Evolutionary conservation across 2,888 invertebrate genomes (phyloP).

Genomic region (Lobophora halterata): DNA sequence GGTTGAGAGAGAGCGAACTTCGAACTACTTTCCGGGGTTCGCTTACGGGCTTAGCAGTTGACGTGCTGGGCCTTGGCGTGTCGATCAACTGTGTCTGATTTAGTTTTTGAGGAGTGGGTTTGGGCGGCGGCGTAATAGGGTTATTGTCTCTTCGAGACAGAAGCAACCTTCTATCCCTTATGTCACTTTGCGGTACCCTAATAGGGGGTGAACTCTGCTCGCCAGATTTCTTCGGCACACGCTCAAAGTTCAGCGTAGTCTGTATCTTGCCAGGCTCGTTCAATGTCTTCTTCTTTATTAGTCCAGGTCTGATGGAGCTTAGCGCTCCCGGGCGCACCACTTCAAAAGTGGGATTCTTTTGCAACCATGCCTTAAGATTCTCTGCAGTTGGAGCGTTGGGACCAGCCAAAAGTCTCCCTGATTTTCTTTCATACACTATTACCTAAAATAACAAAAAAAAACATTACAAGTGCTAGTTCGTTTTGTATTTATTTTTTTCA

Average conservation of each 20-base stretch:
- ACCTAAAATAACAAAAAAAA: constrained; percentile 60
- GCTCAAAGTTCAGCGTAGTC: constrained; percentile 73
- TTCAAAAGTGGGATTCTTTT: constrained; percentile 93
- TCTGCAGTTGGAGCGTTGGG: constrained; percentile 91
- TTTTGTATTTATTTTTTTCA: neutral
- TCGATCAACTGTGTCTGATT: constrained; percentile 43
- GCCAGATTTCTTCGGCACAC: constrained; percentile 53
- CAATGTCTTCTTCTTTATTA: constrained; percentile 52
- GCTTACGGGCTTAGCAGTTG: constrained; percentile 42
- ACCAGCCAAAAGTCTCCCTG: constrained; percentile 87
- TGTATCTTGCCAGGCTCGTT: constrained; percentile 62
- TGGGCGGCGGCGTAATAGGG: constrained; percentile 43
- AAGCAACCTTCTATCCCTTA: constrained; percentile 43
- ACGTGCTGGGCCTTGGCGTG: constrained; percentile 58
- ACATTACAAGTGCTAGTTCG: neutral
- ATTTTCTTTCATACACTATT: constrained; percentile 91
- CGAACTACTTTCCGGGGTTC: constrained; percentile 56
- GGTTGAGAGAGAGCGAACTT: constrained; percentile 41
- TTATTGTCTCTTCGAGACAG: constrained; percentile 46
- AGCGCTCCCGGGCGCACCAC: constrained; percentile 85
- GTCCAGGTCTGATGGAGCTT: constrained; percentile 69
- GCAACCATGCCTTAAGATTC: constrained; percentile 90
- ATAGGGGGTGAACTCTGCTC: constrained; percentile 41
- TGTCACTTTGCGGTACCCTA: constrained; percentile 40
- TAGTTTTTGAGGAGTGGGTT: constrained; percentile 37